phyloP scores from a whole-genome alignment of 2,113 vertebrate genomes.

The Cyphomyrus plagiostoma region DNA sequence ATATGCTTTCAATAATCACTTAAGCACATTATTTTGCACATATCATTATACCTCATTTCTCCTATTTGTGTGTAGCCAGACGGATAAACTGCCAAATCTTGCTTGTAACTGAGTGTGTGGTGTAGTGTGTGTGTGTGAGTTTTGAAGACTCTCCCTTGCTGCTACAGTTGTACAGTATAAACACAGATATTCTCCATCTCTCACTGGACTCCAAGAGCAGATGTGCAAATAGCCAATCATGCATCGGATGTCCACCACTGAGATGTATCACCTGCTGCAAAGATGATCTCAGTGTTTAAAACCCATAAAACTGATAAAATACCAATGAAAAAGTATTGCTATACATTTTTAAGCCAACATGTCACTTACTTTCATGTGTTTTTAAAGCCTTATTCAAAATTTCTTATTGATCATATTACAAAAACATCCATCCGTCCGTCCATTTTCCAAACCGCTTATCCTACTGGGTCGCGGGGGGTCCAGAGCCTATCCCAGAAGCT shows the following conservation, averaged over 20 bases:
- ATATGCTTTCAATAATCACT: background rate
- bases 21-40: background rate
- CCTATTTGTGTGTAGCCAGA: background rate
- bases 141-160: background rate
- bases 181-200: background rate
- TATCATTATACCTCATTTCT: background rate
- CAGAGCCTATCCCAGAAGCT: no score
- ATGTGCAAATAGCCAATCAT: background rate
- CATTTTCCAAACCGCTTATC: no score
- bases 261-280: background rate
- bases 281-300: background rate
- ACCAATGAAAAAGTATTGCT: constrained; percentile 26
- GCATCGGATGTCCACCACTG: background rate
- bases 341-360: constrained; percentile 28
- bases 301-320: background rate
- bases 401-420: background rate
- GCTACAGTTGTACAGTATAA: background rate
- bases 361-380: background rate
- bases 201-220: background rate
- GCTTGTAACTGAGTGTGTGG: background rate
- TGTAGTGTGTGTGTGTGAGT: background rate
- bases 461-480: no score
- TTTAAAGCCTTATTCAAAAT: background rate
- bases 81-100: background rate
- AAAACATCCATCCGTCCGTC: no score